Evolutionary conservation across 2,797 vertebrate genomes (phyloP), one percentile per base, ranked within the genome.

Genomic region (Cheirogaleus major): DNA sequence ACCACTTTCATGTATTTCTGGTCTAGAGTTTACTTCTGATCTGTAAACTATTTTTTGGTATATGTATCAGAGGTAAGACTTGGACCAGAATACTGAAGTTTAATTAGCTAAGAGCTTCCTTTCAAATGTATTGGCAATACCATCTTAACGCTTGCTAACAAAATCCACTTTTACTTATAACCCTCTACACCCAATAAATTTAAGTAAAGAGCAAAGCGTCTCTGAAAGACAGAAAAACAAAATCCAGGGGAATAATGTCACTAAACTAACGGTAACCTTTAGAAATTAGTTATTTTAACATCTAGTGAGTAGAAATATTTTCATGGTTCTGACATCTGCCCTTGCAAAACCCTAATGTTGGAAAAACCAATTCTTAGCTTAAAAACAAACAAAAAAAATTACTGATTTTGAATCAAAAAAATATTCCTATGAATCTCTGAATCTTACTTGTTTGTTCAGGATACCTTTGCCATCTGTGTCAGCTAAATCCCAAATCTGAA

Each of bases 401-500:
- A 7, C 59, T 79, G 61, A 18, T 52, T 97, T 69, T 88, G 65
- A 97, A 94, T 89, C 12, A 79, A 96, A 96, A 76, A 75, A 0
- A 4, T 38, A 69, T 79, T 87, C 63, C 59, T 38, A 93, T 38
- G 5, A 95, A 81, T 96, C 61, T 97, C 38, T 80, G 67, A 89
- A 96, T 80, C 96, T 75, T 99, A 99, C 99, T 99, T 99, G 99
- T 98, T 99, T 99, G 98, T 99, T 99, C 90, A 99, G 99, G 96
- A 98, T 98, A 91, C 99, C 99, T 99, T 99, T 99, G 96, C 99
- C 98, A 98, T 99, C 99, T 80, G 99, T 99, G 98, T 99, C 99
- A 57, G 99, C 99, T 97, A 99, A 99, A 98, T 99, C 99, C 99
- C 99, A 99, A 98, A 99, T 99, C 99, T 99, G 97, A 95, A 97